Base-by-base conservation (phyloP, 2,113 vertebrate genomes). In the Lamprotornis superbus region DNA sequence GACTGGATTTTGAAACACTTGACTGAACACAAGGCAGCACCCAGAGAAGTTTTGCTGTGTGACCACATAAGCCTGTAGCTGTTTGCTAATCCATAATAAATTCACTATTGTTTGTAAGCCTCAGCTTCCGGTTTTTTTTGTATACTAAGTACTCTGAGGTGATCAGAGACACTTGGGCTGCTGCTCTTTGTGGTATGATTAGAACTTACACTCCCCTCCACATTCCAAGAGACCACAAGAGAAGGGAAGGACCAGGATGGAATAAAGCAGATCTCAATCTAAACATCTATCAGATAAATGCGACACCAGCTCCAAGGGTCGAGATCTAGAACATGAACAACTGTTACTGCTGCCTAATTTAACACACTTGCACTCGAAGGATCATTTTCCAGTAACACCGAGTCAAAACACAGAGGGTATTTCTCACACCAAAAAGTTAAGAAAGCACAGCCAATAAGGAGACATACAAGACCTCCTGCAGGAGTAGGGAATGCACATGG, bases 101-200 rank as follows among this genome's bases (percentile, higher is more conserved):
- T 74, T 95, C 77, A 60, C 90, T 78, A 73, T 88, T 96, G 90
- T 96, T 94, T 63, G 47, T 64, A 94, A 91, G 65, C 77, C 77
- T 71, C 73, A 50, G 86, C 65, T 96, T 96, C 90, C 21, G 3
- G 5, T 37, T 50, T 46, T 93, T 90, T 60, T 59, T 55, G 4
- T 70, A 27, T 40, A 60, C 92, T 90, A 94, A 96, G 92, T 65
- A 81, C 88, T 94, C 68, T 40, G 81, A 89, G 74, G 78, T 0
- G 7, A 79, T 90, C 80, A 87, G 74, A 94, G 49, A 74, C 60
- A 92, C 83, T 69, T 65, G 49, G 53, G 73, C 75, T 82, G 64
- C 71, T 60, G 82, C 79, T 64, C 65, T 94, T 67, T 17, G 30
- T 59, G 33, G 83, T 71, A 30, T 10, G 70, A 90, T 78, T 83